Percentiles rank a stretch among this genome's conserved stretches.
phyloP scores from a whole-genome alignment of 2,888 invertebrate genomes.

The Drosophila macrospina region DNA sequence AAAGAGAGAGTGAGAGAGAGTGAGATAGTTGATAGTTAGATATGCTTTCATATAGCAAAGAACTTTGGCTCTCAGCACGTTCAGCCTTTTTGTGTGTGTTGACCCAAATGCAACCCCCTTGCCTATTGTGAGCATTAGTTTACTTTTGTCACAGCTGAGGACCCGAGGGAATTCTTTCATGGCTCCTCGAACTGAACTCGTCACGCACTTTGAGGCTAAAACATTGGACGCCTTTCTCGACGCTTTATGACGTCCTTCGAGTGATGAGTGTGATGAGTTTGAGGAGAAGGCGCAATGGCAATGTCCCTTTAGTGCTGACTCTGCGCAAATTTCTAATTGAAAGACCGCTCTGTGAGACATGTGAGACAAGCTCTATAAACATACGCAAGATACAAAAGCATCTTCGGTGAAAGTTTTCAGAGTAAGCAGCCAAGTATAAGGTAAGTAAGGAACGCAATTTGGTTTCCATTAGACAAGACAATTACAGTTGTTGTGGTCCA shows the following conservation, averaged over 20 bases:
- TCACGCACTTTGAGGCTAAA: constrained; percentile 58
- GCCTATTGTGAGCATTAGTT: constrained; percentile 43
- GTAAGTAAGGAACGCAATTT: constrained; percentile 44
- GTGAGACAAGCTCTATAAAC: constrained; percentile 30
- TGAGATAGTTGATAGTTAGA: constrained; percentile 6
- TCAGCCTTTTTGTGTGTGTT: constrained; percentile 25
- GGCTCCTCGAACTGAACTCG: constrained; percentile 41
- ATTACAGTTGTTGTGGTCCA: constrained; percentile 10
- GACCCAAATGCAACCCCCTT: constrained; percentile 24
- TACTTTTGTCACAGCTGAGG: constrained; percentile 42
- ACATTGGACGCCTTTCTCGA: constrained; percentile 27
- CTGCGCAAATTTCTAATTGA: constrained; percentile 72
- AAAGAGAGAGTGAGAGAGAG: not conserved
- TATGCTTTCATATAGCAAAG: not conserved
- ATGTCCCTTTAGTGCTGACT: constrained; percentile 76
- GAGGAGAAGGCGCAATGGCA: constrained; percentile 20
- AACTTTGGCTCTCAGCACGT: constrained; percentile 19
- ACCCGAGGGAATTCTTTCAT: constrained; percentile 48
- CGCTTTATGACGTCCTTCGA: constrained; percentile 56
- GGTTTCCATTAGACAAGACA: constrained; percentile 46
- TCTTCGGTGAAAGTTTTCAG: constrained; percentile 39
- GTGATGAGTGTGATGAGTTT: constrained; percentile 34
- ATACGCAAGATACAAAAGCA: constrained; percentile 8
- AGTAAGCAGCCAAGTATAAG: constrained; percentile 8
- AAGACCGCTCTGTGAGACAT: constrained; percentile 46